These are phyloP conservation scores for Ooceraea biroi DNA, from an alignment of 1,140 invertebrate species.

Conservation along the genomic window DNA sequence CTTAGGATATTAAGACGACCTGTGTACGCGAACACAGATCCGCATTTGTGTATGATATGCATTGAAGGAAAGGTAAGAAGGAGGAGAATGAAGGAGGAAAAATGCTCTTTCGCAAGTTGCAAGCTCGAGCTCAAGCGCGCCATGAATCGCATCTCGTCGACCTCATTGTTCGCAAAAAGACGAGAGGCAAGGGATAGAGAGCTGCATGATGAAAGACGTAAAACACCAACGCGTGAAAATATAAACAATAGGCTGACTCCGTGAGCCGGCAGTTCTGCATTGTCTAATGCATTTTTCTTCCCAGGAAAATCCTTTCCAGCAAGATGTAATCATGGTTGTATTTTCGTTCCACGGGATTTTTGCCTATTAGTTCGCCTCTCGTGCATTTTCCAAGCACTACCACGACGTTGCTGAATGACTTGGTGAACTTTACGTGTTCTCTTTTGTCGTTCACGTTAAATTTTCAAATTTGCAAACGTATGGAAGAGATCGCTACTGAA, in stretches of 20 bases:
- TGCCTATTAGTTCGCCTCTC: neutral
- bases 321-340: neutral
- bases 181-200: neutral
- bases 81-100: conserved; percentile 13
- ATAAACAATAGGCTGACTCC: conserved; percentile 65
- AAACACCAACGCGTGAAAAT: conserved; percentile 56
- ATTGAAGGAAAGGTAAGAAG: neutral
- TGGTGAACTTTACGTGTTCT: neutral
- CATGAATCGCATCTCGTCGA: conserved; percentile 51
- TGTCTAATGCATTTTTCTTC: conserved; percentile 49
- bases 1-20: neutral
- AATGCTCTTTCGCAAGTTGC: neutral
- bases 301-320: conserved; percentile 11
- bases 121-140: neutral
- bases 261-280: conserved; percentile 8
- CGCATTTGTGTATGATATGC: neutral
- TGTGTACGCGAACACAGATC: neutral
- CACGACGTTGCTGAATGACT: neutral
- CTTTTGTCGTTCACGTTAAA: neutral
- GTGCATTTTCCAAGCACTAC: neutral
- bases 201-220: conserved; percentile 25
- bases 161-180: conserved; percentile 53
- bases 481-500: neutral
- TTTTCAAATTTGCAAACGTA: neutral
- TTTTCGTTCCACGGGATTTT: conserved; percentile 4